A percentile compares a stretch with the other conserved stretches of the same genome.
phyloP scores from a whole-genome alignment of 2,113 vertebrate genomes.

The Podocnemis expansa region DNA sequence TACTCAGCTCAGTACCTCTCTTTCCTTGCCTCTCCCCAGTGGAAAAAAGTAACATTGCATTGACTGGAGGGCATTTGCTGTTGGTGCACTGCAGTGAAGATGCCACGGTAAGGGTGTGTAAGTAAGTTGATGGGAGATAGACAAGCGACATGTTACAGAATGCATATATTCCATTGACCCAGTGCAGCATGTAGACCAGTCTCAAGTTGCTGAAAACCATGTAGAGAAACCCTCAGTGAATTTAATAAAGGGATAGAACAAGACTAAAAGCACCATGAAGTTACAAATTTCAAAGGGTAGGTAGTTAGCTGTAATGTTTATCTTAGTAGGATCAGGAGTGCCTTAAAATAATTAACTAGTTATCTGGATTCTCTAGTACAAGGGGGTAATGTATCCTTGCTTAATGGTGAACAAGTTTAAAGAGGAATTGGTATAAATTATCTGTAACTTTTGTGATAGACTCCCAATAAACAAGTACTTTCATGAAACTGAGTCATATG shows the following conservation, averaged over 20 bases:
- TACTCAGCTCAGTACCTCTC: too few species aligned
- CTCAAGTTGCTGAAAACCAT: not conserved
- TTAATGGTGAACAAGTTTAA: not conserved
- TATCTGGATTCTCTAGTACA: not conserved
- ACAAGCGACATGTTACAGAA: too few species aligned
- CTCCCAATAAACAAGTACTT: not conserved
- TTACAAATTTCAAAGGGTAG: rapidly evolving
- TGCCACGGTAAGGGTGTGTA: too few species aligned
- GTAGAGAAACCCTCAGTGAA: not conserved
- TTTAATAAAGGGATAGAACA: not conserved
- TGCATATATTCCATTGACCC: too few species aligned
- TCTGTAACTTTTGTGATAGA: not conserved
- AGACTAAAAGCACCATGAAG: not conserved
- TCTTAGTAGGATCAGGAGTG: not conserved
- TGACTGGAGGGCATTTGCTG: too few species aligned
- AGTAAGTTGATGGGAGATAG: too few species aligned
- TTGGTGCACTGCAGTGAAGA: too few species aligned
- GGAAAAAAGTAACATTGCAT: too few species aligned
- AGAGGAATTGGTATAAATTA: not conserved
- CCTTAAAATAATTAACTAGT: not conserved
- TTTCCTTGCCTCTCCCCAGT: too few species aligned
- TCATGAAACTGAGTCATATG: not conserved
- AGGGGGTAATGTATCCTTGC: not conserved
- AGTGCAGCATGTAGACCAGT: too few species aligned
- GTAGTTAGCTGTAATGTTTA: not conserved